Base-by-base conservation (phyloP, 2,113 vertebrate species). In the Glareola pratincola region DNA sequence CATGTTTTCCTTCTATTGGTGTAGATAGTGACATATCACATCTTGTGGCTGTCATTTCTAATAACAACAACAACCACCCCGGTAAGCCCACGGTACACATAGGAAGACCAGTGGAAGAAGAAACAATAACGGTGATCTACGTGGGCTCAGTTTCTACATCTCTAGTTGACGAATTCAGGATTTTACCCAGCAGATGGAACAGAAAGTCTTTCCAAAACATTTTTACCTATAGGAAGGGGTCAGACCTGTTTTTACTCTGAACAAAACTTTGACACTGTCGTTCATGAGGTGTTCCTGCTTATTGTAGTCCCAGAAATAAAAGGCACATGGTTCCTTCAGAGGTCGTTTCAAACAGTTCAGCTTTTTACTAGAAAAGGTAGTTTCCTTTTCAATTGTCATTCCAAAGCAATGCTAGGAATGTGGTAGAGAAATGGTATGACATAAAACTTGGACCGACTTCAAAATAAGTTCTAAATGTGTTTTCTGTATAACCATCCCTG, bases 401-500 rank as follows among this genome's bases (percentile, higher is more conserved):
- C 64, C 60, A 84, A 84, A 90, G 64, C 23, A 78, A 72, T n/a
- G 34, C 51, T 86, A 89, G 63, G 84, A 94, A 95, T 63, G 75
- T 67, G 26, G 47, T 39, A 3, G 2, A 87, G 68, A 84, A 91
- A 64, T 10, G 9, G 56, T 8, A 5, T 77, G 73, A 87, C 53
- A 8, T 72, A 71, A 87, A 94, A 78, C 41, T 84, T 94, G 89
- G 76, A 67, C 36, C 2, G 3, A 56, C 51, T 94, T 94, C 73
- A 92, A 54, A 67, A 60, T 81, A 89, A 87, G 16, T 78, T 91
- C 80, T 91, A 94, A 91, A 81, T 69, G 45, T 92, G 34, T 75
- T 94, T 92, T 91, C 69, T 95, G 39, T 64, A 75, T 47, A 85
- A 96, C 88, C 56, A 43, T 64, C 59, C 84, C 80, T 63, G 68